Evolutionary conservation across 2,797 vertebrate genomes (phyloP).

Genomic region (Hyperoplus immaculatus): DNA sequence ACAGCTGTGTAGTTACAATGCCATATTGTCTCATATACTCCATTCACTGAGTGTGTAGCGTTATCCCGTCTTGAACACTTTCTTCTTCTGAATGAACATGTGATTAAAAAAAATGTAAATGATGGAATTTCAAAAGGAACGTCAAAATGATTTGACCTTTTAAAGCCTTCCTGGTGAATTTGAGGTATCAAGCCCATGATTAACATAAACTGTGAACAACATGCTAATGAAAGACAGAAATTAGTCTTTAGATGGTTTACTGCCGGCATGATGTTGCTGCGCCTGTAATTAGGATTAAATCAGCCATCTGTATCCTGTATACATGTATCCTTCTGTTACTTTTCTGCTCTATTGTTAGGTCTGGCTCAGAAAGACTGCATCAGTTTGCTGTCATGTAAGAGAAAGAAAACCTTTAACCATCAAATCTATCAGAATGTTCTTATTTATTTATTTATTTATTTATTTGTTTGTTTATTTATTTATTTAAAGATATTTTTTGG

Average conservation of each 20-base stretch:
- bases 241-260: conserved; percentile 38
- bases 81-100: conserved; percentile 32
- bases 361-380: conserved; percentile 29
- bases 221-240: conserved; percentile 61
- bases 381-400: conserved; percentile 27
- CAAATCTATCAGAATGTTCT: neutral
- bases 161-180: conserved; percentile 28
- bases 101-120: neutral
- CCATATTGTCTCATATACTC: conserved; percentile 64
- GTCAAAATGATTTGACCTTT: conserved; percentile 52
- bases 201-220: conserved; percentile 44
- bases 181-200: conserved; percentile 31
- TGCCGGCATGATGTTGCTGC: conserved; percentile 34
- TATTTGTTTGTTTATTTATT: too few species aligned
- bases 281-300: conserved; percentile 59
- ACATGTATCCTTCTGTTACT: conserved; percentile 43
- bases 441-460: too few species aligned
- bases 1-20: conserved; percentile 70
- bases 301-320: conserved; percentile 52
- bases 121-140: conserved; percentile 40
- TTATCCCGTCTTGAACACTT: conserved; percentile 50
- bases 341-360: conserved; percentile 37
- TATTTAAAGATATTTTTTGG: too few species aligned
- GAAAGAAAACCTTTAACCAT: neutral
- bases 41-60: conserved; percentile 40